These are phyloP conservation scores for Lordiphosa stackelbergi DNA, from an alignment of 1,140 invertebrate species.

Conservation along the genomic window DNA sequence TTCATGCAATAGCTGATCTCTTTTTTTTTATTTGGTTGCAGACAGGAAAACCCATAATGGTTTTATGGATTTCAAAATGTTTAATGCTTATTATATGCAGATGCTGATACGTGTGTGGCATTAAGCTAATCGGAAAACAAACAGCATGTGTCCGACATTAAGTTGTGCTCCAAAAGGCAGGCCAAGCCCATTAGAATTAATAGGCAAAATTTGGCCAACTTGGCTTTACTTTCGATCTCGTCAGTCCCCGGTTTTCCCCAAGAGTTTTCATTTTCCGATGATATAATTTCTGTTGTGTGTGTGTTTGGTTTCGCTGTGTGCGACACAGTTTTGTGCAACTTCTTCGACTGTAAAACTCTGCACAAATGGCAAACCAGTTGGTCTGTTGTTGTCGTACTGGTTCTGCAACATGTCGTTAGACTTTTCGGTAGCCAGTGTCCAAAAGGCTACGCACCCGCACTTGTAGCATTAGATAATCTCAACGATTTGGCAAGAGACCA, in stretches of 20 bases:
- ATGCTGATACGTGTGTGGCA: slow-evolving; percentile 42
- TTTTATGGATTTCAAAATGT: slow-evolving; percentile 27
- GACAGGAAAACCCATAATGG: slow-evolving; percentile 54
- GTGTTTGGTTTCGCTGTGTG: slow-evolving; percentile 30
- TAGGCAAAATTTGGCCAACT: slow-evolving; percentile 4
- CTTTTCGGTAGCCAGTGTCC: slow-evolving; percentile 19
- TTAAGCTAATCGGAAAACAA: slow-evolving; percentile 23
- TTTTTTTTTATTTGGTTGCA: slow-evolving; percentile 18
- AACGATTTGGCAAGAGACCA: slow-evolving; percentile 23
- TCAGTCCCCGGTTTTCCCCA: slow-evolving; percentile 23
- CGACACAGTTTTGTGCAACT: slow-evolving; percentile 70
- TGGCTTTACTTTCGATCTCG: slow-evolving; percentile 16
- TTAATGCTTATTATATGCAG: slow-evolving; percentile 29
- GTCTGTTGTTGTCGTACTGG: slow-evolving; percentile 40
- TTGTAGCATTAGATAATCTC: slow-evolving; percentile 50
- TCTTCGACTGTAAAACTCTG: slow-evolving; percentile 41
- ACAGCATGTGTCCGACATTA: slow-evolving; percentile 48
- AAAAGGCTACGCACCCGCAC: slow-evolving; percentile 30
- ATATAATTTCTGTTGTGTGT: slow-evolving; percentile 53
- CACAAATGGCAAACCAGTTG: slow-evolving; percentile 67
- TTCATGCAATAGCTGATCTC: slow-evolving; percentile 35
- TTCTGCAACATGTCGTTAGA: slow-evolving; percentile 40
- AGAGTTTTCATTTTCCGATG: slow-evolving; percentile 66
- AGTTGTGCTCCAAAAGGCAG: slow-evolving; percentile 18
- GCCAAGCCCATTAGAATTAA: slow-evolving; percentile 35